Evolutionary conservation across 2,888 invertebrate genomes (phyloP).

Genomic region (Drosophila rellima): DNA sequence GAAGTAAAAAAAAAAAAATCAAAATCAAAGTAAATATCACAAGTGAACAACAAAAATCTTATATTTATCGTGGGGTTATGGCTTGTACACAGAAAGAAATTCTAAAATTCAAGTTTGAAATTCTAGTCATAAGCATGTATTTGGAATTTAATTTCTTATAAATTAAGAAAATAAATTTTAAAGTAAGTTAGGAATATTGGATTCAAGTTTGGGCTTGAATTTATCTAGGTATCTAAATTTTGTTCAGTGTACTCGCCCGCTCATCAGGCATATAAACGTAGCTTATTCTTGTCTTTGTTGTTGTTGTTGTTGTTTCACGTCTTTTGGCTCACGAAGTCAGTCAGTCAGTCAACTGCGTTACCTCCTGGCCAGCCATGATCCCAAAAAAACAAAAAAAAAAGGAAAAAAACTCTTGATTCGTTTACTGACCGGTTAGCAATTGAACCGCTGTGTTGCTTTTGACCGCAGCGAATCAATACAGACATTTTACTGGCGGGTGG

Average conservation of each 20-base stretch:
- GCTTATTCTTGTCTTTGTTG: conserved; percentile 46
- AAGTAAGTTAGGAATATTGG: too few species aligned
- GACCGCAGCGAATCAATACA: conserved; percentile 61
- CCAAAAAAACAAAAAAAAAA: conserved; percentile 4
- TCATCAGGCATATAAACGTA: conserved; percentile 80
- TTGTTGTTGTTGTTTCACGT: conserved; percentile 69
- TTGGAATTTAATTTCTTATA: too few species aligned
- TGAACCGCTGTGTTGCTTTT: conserved; percentile 30
- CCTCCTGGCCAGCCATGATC: conserved; percentile 63
- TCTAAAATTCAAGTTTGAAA: not conserved
- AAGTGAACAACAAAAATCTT: conserved; percentile 61
- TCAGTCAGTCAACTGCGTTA: conserved; percentile 63
- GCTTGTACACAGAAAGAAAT: not conserved
- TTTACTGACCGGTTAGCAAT: conserved; percentile 75
- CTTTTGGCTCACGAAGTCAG: conserved; percentile 65
- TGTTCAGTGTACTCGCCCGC: conserved; percentile 50
- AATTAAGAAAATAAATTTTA: too few species aligned
- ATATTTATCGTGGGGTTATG: conserved; percentile 52
- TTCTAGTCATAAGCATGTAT: too few species aligned
- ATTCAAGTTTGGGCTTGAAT: too few species aligned
- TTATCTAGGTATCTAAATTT: too few species aligned
- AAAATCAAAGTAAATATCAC: conserved; percentile 63
- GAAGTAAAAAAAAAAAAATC: conserved; percentile 18
- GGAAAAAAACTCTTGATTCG: conserved; percentile 68
- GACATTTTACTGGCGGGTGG: not conserved